Base-by-base conservation (phyloP, 2,797 vertebrate genomes). In the Danio albolineatus region DNA sequence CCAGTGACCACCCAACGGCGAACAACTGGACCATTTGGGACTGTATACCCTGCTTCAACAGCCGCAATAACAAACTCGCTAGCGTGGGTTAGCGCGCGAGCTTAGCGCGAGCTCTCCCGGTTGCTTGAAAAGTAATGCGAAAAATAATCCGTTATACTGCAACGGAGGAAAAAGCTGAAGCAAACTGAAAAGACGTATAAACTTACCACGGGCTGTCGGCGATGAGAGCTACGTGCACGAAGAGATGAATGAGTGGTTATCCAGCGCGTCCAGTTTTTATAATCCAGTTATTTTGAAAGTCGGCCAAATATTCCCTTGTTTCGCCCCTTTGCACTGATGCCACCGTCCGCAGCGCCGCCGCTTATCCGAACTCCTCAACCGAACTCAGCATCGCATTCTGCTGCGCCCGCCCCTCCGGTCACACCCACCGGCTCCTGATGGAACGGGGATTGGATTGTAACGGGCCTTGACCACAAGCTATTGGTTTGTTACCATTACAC, bases 331-430 rank as follows among this genome's bases (percentile, higher is more conserved):
- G 89, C 90, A 91, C 79, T 89, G 92, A 92, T 91, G 92, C 91
- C 92, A 88, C 92, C 91, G 85, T 91, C 92, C 90, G 85, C 92
- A 91, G 89, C 86, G 80, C 88, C 89, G 90, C 91, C 89, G 90
- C 91, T 87, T 90, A 88, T 91, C 88, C 88, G 88, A 84, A 85
- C 89, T 89, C 84, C 93, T 91, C 93, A 94, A 93, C 93, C 93
- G 78, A 94, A 93, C 93, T 82, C 89, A 83, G 86, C 87, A 87
- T 82, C 78, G 85, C 75, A 76, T 79, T 46, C 79, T 49, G 49
- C 75, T 81, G 19, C 66, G 82, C 84, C 79, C 88, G 36, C 84
- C 80, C 41, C 83, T 73, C 57, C 28, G 77, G 81, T 0, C 49
- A 91, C 93, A 14, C 92, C 93, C 87, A 88, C 43, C 44, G 36